Evolutionary conservation across 2,113 vertebrate genomes (phyloP).

Genomic region (Tautogolabrus adspersus): DNA sequence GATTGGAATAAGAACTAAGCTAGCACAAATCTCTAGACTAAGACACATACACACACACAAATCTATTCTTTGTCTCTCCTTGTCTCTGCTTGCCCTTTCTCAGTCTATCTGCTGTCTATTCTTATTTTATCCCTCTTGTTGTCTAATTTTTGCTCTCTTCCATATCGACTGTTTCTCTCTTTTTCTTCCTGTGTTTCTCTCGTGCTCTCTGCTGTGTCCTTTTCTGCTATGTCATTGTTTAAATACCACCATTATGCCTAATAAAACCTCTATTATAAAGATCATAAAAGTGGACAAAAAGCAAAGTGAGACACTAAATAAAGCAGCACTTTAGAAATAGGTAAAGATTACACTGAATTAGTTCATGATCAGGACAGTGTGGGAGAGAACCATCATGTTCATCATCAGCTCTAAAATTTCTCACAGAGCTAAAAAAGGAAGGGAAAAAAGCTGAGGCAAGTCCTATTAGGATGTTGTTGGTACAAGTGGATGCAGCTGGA

Average conservation of each 20-base stretch:
- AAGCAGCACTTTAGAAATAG: constrained; percentile 12
- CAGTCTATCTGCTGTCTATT: constrained; percentile 40
- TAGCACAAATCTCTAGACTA: constrained; percentile 61
- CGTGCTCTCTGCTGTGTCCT: constrained; percentile 1
- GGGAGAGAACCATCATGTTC: constrained; percentile 9
- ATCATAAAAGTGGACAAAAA: constrained; percentile 50
- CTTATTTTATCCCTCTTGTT: constrained; percentile 38
- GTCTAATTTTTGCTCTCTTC: constrained; percentile 17
- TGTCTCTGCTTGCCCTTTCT: constrained; percentile 65
- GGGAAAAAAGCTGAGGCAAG: constrained; percentile 35
- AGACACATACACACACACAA: constrained; percentile 47
- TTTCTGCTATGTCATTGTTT: constrained; percentile 17
- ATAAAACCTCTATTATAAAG: constrained; percentile 42
- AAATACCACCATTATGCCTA: constrained; percentile 31
- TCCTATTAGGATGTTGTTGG: constrained; percentile 48
- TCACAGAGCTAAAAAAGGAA: constrained; percentile 17
- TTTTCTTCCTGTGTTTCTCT: background rate
- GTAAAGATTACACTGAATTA: constrained; percentile 6
- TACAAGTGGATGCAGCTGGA: constrained; percentile 68
- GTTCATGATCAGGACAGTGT: background rate
- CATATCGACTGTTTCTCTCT: background rate
- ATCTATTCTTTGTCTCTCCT: constrained; percentile 51
- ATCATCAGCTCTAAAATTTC: constrained; percentile 28
- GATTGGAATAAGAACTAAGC: constrained; percentile 79
- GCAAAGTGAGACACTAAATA: constrained; percentile 44